A percentile compares a stretch with the other conserved stretches of the same genome.
Evolutionary conservation across 2,888 invertebrate genomes (phyloP).

Genomic region (Alviniconcha strummeri): DNA sequence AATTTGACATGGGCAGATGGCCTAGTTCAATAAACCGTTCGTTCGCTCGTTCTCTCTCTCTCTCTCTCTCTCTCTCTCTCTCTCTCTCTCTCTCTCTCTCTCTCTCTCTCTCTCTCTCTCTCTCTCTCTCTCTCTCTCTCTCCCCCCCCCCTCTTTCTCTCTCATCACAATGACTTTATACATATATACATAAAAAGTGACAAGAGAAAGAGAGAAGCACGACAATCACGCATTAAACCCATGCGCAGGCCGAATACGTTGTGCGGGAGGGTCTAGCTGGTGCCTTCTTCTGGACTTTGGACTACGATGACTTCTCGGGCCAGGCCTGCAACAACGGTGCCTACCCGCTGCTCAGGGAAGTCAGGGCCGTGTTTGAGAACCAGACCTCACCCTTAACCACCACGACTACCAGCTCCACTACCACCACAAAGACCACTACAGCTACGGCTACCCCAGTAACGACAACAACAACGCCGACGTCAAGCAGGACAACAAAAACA

Average conservation of each 20-base stretch:
- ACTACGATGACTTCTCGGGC: conserved; percentile 46
- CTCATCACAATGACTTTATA: too few species aligned
- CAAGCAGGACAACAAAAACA: conserved; percentile 53
- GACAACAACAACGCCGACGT: background rate
- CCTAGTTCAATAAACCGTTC: too few species aligned
- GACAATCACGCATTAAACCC: too few species aligned
- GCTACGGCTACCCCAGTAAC: background rate
- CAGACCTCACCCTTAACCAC: background rate
- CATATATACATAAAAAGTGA: too few species aligned
- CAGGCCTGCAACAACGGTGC: conserved; percentile 45
- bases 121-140: background rate
- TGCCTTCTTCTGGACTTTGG: conserved; percentile 46
- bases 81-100: background rate
- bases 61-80: background rate
- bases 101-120: background rate
- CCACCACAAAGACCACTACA: background rate
- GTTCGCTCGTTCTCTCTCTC: too few species aligned
- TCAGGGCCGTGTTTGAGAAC: conserved; percentile 2
- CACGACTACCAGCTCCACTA: background rate
- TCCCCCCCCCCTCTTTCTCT: too few species aligned
- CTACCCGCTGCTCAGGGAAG: conserved; percentile 44
- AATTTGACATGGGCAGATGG: too few species aligned
- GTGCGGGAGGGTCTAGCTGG: conserved; percentile 14
- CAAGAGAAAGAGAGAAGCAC: background rate
- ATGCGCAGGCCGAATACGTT: conserved; percentile 12